Evolutionary conservation across 2,888 invertebrate species (phyloP).

Genomic region (Anarsia innoxiella): DNA sequence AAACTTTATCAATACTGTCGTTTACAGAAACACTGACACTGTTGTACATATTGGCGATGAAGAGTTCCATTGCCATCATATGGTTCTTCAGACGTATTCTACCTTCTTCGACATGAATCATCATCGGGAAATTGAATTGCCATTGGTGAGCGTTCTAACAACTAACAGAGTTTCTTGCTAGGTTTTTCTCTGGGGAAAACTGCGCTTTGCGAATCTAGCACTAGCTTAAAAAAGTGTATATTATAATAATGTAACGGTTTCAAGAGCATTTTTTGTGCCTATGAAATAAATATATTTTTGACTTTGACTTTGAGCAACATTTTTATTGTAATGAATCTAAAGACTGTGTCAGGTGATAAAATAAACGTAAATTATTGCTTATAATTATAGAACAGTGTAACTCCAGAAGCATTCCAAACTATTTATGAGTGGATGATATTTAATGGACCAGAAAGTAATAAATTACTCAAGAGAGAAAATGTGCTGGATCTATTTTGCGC

Average conservation of each 20-base stretch:
- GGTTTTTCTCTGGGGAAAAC: too few species aligned
- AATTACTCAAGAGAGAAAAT: conserved; percentile 79
- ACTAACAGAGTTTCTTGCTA: too few species aligned
- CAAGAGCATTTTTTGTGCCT: too few species aligned
- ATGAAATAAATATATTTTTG: too few species aligned
- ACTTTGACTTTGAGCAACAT: too few species aligned
- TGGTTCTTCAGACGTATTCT: conserved; percentile 82
- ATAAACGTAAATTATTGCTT: not conserved
- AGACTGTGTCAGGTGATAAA: not conserved
- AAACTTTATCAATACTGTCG: not conserved
- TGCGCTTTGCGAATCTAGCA: too few species aligned
- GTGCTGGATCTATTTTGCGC: conserved; percentile 83
- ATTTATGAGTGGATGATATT: conserved; percentile 90
- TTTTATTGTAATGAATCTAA: too few species aligned
- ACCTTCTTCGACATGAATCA: conserved; percentile 73
- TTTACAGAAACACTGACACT: conserved; percentile 79
- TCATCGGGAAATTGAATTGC: conserved; percentile 47
- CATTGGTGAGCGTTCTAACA: conserved; percentile 53
- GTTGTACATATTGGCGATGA: conserved; percentile 78
- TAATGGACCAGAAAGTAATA: conserved; percentile 76
- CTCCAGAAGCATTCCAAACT: conserved; percentile 78
- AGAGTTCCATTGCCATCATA: conserved; percentile 80
- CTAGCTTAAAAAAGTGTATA: too few species aligned
- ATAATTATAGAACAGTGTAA: conserved; percentile 47
- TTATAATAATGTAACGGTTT: too few species aligned